Conservation (phyloP, 2,797 vertebrate species). For the Salmo trutta region DNA sequence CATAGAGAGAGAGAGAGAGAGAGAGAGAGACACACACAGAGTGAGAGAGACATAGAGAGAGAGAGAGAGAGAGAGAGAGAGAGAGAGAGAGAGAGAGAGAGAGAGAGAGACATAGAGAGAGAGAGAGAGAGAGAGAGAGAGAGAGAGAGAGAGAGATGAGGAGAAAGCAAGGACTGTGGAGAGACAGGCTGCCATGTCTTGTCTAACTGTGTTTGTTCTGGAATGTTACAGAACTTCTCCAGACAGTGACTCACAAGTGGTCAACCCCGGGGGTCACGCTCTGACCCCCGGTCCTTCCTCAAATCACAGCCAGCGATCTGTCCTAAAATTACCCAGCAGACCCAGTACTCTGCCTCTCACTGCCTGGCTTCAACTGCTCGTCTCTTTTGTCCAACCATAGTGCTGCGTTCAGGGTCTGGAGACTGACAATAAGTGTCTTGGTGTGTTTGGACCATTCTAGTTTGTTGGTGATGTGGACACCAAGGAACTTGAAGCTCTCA, state of each 20-base stretch:
- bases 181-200: constrained; percentile 8
- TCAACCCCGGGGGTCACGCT: constrained; percentile 30
- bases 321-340: constrained; percentile 55
- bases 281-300: constrained; percentile 36
- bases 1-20: too few species aligned
- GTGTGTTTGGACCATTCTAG: too few species aligned
- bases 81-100: too few species aligned
- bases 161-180: neutral
- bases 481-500: too few species aligned
- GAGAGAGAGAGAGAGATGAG: too few species aligned
- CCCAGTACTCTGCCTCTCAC: constrained; percentile 42
- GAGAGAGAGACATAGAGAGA: too few species aligned
- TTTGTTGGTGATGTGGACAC: too few species aligned
- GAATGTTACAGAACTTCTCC: constrained; percentile 28
- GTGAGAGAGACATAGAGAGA: too few species aligned
- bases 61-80: too few species aligned
- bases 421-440: constrained; percentile 40
- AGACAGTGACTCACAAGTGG: constrained; percentile 26
- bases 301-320: constrained; percentile 52
- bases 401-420: constrained; percentile 20
- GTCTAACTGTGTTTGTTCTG: neutral
- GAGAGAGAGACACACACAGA: too few species aligned
- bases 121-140: too few species aligned
- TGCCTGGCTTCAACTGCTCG: constrained; percentile 60
- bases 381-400: constrained; percentile 43